Percentiles rank a stretch among this genome's conserved stretches.
These are phyloP conservation scores for pig (Sus scrofa) DNA, from an alignment of 2,113 vertebrate species.

Conservation along the genomic window T2T-Sscrofa CM000830.6:21957001-21957500, in stretches of 20 bases:
- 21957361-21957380: neutral
- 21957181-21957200: neutral
- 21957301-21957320: neutral
- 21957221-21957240: neutral
- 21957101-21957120: constrained; percentile 10
- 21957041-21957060: neutral
- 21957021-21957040: neutral
- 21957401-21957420: neutral
- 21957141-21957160: neutral
- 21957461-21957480: neutral
- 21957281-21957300: neutral
- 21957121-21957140: neutral
- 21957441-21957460: neutral
- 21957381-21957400: neutral
- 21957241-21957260: neutral
- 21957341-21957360: neutral
- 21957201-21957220: neutral
- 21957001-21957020: neutral
- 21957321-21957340: constrained; percentile 11
- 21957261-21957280: neutral
- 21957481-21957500: neutral
- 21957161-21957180: neutral
- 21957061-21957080: neutral
- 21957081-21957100: neutral
- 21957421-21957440: neutral